Base-by-base conservation (phyloP, 2,797 vertebrate species). In the Poecilia picta region DNA sequence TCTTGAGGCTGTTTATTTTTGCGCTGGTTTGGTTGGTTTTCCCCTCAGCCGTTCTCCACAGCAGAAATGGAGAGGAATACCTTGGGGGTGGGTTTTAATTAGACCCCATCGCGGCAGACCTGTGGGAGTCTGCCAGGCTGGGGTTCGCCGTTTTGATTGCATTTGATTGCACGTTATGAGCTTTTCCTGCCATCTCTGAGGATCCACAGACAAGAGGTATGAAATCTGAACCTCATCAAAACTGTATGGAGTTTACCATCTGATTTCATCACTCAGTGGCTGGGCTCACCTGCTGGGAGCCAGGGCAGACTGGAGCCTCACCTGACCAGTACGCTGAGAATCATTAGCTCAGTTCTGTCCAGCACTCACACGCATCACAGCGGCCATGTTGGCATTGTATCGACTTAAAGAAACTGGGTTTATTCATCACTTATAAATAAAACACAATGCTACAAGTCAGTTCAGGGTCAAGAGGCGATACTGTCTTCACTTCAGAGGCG, bases 1-100 rank as follows among this genome's bases (percentile, higher is more conserved):
- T 94, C 92, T 90, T 92, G 92, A 93, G 82, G 89, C 72, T 93
- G 91, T 93, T 91, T 93, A 89, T 87, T 86, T 93, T 90, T 87
- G 88, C 86, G 49, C 89, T 87, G 31, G 13, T 83, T 25, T 76
- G 87, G 83, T 86, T 83, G 31, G 77, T 76, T 78, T 33, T 71
- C 84, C 87, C 81, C 76, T 85, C 87, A 87, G 86, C 84, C 75
- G 77, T 81, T 55, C 77, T 89, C 73, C 83, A 25, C 78, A 47
- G 85, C 80, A 87, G 75, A 88, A 76, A 82, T 84, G 87, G 85
- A 82, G 80, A 86, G 55, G 70, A 82, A 87, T 87, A 89, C 88
- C 89, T 91, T 64, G 57, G 88, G 91, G 91, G 85, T 91, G 46
- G 53, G 87, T 84, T 90, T 91, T 93, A 91, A 93, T 94, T 91